These are phyloP conservation scores for Gopherus flavomarginatus DNA, from an alignment of 2,113 vertebrate species.

Conservation along the genomic window DNA sequence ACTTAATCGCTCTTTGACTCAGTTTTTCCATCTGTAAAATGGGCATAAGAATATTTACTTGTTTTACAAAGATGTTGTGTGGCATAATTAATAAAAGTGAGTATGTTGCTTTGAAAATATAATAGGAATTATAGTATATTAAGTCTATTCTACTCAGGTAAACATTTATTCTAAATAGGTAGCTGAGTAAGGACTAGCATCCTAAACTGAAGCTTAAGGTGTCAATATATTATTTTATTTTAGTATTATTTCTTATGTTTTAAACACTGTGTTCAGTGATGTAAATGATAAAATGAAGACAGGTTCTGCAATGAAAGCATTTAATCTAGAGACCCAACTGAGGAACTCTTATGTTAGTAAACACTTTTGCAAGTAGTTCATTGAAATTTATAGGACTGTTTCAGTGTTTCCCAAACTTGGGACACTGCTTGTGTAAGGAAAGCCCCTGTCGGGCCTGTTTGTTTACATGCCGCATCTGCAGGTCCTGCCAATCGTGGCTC, in stretches of 20 bases:
- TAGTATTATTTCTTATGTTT: background rate
- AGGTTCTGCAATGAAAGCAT: background rate
- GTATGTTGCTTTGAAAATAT: background rate
- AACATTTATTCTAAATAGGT: background rate
- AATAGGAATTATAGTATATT: background rate
- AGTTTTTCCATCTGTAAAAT: background rate
- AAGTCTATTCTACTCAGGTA: background rate
- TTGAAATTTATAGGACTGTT: background rate
- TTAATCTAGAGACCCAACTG: background rate
- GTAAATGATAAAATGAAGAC: background rate
- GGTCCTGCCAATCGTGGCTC: no score
- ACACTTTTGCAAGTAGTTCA: background rate
- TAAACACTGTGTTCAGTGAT: background rate
- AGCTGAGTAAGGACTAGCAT: background rate
- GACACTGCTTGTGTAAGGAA: no score
- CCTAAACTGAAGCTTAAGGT: background rate
- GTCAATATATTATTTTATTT: background rate
- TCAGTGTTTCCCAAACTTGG: no score
- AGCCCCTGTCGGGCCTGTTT: no score
- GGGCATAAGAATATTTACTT: background rate
- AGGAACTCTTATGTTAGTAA: background rate
- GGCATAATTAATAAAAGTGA: background rate
- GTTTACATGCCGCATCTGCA: no score
- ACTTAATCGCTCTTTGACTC: background rate
- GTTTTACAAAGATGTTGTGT: background rate